Base-by-base conservation (phyloP, 2,797 vertebrate genomes). In the Cichlasoma orientale region DNA sequence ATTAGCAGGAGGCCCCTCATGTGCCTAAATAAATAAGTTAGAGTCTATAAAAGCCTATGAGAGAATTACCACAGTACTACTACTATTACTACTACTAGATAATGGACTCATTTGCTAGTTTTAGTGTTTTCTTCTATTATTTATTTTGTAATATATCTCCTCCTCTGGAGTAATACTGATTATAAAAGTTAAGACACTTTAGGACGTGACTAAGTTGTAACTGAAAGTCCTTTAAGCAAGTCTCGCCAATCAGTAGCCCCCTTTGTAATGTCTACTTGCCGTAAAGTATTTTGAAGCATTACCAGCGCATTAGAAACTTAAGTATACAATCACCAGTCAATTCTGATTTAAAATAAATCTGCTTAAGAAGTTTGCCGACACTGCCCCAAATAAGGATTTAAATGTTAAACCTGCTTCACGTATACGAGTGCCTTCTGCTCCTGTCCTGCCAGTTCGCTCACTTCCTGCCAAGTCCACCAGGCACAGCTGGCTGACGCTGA, bases 381-480 rank as follows among this genome's bases (percentile, higher is more conserved):
- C 6, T 25, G 61, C 44, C 38, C 38, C 27, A 47, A 66, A 66
- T 47, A 66, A 66, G 41, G 41, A 66, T 66, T 47, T 66, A 47
- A 66, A 27, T 29, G 29, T 2, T 29, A 13, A 84, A 99, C 98
- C 98, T 94, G 98, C 98, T 94, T 99, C 98, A 18, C 98, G 95
- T 36, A 99, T 90, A 13, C 98, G 93, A 86, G 85, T 98, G 38
- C 98, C 98, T 91, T 99, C 97, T 0, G 98, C 98, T 84, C 96
- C 96, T 0, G 98, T 99, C 86, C 98, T 95, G 18, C 97, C 97
- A 4, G 97, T 99, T 75, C 98, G 96, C 84, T 99, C 98, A 8
- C 98, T 99, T 75, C 98, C 98, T 69, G 98, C 98, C 86, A 99
- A 93, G 91, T 99, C 98, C 41, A 99, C 98, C 88, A 99, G 88